Evolutionary conservation across 2,888 invertebrate genomes (phyloP).

Genomic region (Apodemia zela): DNA sequence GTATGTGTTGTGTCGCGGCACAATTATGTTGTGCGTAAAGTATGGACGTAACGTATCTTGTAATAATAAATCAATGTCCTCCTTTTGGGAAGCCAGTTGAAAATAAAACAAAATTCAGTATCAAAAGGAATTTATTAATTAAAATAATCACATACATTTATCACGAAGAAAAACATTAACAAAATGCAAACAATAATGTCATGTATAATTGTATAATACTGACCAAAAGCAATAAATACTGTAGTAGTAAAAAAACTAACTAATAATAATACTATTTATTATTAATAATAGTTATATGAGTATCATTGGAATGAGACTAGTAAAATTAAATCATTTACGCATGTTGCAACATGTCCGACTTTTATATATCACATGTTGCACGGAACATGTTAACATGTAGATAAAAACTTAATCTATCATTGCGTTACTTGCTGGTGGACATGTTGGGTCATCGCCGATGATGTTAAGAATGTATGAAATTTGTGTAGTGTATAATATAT

Average conservation of each 20-base stretch:
- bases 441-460: too few species aligned
- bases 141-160: constrained; percentile 6
- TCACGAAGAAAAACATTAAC: neutral
- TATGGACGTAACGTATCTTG: too few species aligned
- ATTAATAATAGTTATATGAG: neutral
- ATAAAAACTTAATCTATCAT: too few species aligned
- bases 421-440: too few species aligned
- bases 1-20: too few species aligned
- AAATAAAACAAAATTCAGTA: neutral
- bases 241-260: neutral
- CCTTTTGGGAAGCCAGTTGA: too few species aligned
- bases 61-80: too few species aligned
- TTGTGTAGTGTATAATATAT: neutral
- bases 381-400: neutral
- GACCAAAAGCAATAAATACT: constrained; percentile 3
- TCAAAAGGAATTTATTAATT: neutral
- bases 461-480: too few species aligned
- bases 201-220: constrained; percentile 1
- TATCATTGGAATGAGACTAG: constrained; percentile 21
- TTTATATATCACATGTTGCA: neutral
- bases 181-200: constrained; percentile 12
- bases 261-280: constrained; percentile 10
- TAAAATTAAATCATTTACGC: neutral
- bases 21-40: too few species aligned
- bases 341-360: neutral